Evolutionary conservation across 2,113 vertebrate genomes (phyloP), one percentile per base, ranked within the genome.

Genomic region (Burhinus oedicnemus): DNA sequence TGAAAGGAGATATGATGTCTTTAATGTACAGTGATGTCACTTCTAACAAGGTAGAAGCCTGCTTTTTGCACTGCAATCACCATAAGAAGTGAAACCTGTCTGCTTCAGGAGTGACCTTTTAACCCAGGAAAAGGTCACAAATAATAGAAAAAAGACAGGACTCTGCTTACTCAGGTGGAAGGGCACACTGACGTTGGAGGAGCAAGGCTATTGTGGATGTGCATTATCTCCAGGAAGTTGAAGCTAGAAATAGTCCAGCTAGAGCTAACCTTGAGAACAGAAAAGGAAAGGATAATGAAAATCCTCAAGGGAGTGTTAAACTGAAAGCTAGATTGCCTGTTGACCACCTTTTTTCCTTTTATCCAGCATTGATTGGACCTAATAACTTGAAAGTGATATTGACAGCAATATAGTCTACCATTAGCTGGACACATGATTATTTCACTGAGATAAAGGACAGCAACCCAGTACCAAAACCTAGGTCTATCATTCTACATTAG

Each of bases 261-360:
- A 95, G 85, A 97, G 93, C 96, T 99, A 99, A 99, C 99, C 99
- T 99, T 98, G 98, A 98, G 97, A 98, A 97, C 96, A 98, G 97
- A 98, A 97, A 97, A 97, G 98, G 98, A 97, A 98, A 98, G 96
- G 98, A 98, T 99, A 99, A 99, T 99, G 99, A 98, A 99, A 99
- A 98, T 98, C 98, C 99, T 98, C 98, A 89, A 81, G 98, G 98
- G 98, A 99, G 97, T 98, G 98, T 98, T 98, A 97, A 98, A 98
- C 98, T 97, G 98, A 98, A 98, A 98, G 97, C 98, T 90, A 95
- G 97, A 98, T 98, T 98, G 98, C 98, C 97, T 97, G 97, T 98
- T 98, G 98, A 97, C 97, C 95, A 96, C 97, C 94, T 95, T 97
- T 96, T 97, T 96, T 97, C 87, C 74, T 97, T 98, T 98, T 98